A percentile compares a stretch with the other conserved stretches of the same genome.
These are phyloP conservation scores for Odontamblyopus lacepedii DNA, from an alignment of 2,797 vertebrate genomes.

Conservation along the genomic window DNA sequence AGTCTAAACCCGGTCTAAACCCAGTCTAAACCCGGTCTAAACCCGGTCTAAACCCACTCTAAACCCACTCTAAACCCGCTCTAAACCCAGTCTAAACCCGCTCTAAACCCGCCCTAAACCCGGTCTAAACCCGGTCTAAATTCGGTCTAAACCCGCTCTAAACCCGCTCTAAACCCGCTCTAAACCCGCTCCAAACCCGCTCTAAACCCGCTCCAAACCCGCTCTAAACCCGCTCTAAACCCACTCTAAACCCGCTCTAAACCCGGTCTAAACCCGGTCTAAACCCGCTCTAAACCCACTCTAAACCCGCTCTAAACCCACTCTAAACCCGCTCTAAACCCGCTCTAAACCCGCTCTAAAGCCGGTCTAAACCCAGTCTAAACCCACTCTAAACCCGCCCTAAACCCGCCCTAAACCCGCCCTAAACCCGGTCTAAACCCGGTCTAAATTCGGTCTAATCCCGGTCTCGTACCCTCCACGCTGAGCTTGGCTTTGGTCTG, in stretches of 20 bases:
- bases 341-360: not conserved
- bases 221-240: not conserved
- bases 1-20: no score
- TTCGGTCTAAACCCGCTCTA: no score
- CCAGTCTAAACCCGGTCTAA: no score
- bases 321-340: not conserved
- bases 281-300: not conserved
- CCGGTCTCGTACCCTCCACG: slow-evolving; percentile 82
- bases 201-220: not conserved
- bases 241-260: not conserved
- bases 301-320: not conserved
- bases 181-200: not conserved
- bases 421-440: not conserved
- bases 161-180: not conserved
- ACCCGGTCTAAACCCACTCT: no score
- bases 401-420: not conserved
- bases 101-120: no score
- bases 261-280: not conserved
- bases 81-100: no score
- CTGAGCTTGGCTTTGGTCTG: slow-evolving; percentile 84
- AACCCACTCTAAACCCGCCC: not conserved
- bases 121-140: no score
- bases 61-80: no score
- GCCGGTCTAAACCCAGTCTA: not conserved
- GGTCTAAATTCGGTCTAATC: not conserved